phyloP scores from a whole-genome alignment of 2,888 invertebrate species.

The Tryphoninae sp. region DNA sequence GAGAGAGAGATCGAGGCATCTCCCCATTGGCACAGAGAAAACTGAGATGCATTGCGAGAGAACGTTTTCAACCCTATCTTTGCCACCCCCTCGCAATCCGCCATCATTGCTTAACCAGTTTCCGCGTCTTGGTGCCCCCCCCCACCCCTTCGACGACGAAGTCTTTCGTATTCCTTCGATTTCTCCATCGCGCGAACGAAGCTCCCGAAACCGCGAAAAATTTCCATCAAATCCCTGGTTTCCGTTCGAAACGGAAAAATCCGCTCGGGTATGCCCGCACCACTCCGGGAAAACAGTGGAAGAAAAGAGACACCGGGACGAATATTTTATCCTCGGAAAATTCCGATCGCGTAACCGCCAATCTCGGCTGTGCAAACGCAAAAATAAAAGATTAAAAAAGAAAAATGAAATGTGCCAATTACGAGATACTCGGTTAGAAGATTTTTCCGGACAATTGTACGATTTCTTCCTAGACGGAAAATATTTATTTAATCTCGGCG shows the following conservation, averaged over 20 bases:
- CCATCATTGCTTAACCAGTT: constrained; percentile 33
- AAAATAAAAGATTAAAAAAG: constrained; percentile 10
- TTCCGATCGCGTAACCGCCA: constrained; percentile 13
- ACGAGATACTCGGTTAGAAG: constrained; percentile 6
- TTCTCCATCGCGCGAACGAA: constrained; percentile 37
- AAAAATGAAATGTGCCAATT: constrained; percentile 33
- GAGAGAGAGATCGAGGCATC: constrained; percentile 62
- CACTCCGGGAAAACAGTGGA: constrained; percentile 27
- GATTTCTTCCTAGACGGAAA: constrained; percentile 10
- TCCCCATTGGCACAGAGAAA: constrained; percentile 72
- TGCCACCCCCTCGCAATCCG: constrained; percentile 53
- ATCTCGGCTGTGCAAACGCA: background rate
- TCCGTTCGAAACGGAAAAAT: constrained; percentile 31
- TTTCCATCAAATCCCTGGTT: constrained; percentile 53
- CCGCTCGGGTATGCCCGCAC: constrained; percentile 1
- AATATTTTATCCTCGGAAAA: constrained; percentile 25
- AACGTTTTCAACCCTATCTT: constrained; percentile 43
- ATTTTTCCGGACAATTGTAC: constrained; percentile 15
- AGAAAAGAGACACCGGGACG: constrained; percentile 1
- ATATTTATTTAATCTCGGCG: constrained; percentile 9
- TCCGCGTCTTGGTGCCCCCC: constrained; percentile 9
- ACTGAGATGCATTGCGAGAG: constrained; percentile 67
- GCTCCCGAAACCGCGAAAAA: constrained; percentile 54
- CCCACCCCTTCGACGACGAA: background rate
- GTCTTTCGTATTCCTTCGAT: constrained; percentile 46